Base-by-base conservation (phyloP, 2,113 vertebrate species). In the Spea multiplicata region DNA sequence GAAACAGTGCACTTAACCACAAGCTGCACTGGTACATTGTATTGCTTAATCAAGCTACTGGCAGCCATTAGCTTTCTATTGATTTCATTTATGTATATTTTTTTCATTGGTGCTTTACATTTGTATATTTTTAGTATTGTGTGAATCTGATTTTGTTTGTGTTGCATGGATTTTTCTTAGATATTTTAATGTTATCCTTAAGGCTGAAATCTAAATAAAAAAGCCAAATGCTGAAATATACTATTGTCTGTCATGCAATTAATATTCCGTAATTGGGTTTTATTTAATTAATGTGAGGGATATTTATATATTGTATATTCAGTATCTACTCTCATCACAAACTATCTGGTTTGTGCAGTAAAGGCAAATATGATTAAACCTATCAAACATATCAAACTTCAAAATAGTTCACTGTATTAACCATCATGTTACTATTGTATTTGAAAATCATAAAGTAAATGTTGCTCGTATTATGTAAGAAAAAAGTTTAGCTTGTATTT, bases 1-100 rank as follows among this genome's bases (percentile, higher is more conserved):
- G 93, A 86, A 92, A 72, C 65, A 70, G 50, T 74, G 83, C 83
- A 76, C 77, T 73, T 48, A 73, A 30, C 13, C 57, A 67, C 2
- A 68, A 68, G 17, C 50, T 30, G 66, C n/a, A 70, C n/a, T n/a
- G n/a, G n/a, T n/a, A n/a, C 9, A 6, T 16, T 5, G 44, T 5
- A 59, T 59, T 59, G 9, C 91, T 84, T 89, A 91, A 89, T 90
- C 89, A 69, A 68, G 74, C 85, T 88, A 86, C 84, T 89, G 82
- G 75, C 85, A 87, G 80, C 79, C 86, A 73, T 85, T 84, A 75
- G 64, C 84, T 86, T 82, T 84, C 74, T 82, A 75, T 81, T 59
- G 2, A 12, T 59, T 7, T 52, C 9, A 52, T 10, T 52, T 9
- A 8, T 59, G 55, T 59, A 59, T 59, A 59, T 64, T 64, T 64